These are phyloP conservation scores for Saccostrea cuccullata DNA, from an alignment of 1,140 invertebrate genomes.

Conservation along the genomic window DNA sequence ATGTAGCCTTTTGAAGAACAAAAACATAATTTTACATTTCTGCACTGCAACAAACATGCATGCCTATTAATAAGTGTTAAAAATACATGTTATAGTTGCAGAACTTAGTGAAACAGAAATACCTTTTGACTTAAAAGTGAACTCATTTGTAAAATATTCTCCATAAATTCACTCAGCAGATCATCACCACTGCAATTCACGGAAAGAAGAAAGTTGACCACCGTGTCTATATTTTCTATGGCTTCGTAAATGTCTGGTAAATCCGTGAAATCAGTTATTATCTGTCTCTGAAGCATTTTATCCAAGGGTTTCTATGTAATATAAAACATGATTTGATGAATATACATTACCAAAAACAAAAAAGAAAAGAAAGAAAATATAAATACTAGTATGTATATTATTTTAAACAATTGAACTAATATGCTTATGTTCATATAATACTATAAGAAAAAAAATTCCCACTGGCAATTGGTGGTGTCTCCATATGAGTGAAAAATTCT, in stretches of 20 bases:
- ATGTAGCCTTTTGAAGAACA: too few relatives aligned
- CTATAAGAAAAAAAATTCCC: too few relatives aligned
- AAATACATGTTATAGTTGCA: too few relatives aligned
- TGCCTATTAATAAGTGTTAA: too few relatives aligned
- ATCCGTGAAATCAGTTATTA: neutral
- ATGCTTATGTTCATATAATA: too few relatives aligned
- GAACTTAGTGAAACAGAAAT: neutral
- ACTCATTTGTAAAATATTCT: neutral
- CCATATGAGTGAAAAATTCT: too few relatives aligned
- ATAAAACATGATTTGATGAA: neutral
- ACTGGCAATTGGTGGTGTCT: too few relatives aligned
- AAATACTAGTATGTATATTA: too few relatives aligned
- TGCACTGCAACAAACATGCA: too few relatives aligned
- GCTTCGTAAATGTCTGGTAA: neutral
- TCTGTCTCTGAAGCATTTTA: neutral
- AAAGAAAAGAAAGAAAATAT: neutral
- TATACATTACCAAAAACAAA: neutral
- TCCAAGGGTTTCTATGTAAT: neutral
- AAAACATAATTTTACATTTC: too few relatives aligned
- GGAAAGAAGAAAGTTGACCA: neutral
- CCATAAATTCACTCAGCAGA: neutral
- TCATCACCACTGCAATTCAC: neutral
- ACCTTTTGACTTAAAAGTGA: neutral
- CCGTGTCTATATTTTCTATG: neutral
- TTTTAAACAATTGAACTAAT: too few relatives aligned